phyloP scores from a whole-genome alignment of 92 coral and sea anemone genomes.

The Palythoa grandis region DNA sequence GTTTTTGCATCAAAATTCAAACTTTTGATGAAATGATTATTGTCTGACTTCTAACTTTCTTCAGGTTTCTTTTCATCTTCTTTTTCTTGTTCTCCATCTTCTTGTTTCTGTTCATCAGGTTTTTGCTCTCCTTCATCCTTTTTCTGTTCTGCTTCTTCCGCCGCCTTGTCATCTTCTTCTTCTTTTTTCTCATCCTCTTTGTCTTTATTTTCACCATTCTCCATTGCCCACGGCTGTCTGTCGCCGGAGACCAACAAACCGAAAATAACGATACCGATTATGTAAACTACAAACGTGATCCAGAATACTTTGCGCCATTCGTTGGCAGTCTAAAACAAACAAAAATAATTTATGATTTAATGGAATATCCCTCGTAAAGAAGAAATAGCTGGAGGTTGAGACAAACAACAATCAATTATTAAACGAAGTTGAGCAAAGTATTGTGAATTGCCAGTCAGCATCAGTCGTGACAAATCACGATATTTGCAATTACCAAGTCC shows the following conservation, averaged over 20 bases:
- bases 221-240: slow-evolving; percentile 93
- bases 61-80: slow-evolving; percentile 51
- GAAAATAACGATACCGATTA: slow-evolving; percentile 86
- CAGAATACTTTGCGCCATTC: slow-evolving; percentile 99
- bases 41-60: background rate
- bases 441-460: no score
- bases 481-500: no score
- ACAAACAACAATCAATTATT: no score
- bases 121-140: slow-evolving; percentile 56
- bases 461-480: no score
- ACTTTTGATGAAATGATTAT: background rate
- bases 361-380: background rate
- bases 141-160: slow-evolving; percentile 42
- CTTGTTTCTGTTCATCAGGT: slow-evolving; percentile 50
- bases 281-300: slow-evolving; percentile 92
- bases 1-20: background rate
- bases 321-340: slow-evolving; percentile 76
- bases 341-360: background rate
- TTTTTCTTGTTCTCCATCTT: slow-evolving; percentile 57
- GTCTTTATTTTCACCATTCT: slow-evolving; percentile 48
- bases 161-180: slow-evolving; percentile 50
- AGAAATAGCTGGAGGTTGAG: no score
- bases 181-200: slow-evolving; percentile 60
- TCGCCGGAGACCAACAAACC: slow-evolving; percentile 93
- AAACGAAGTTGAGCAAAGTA: no score